Percentiles rank a stretch among this genome's conserved stretches.
These are phyloP conservation scores for Anorthoa munda DNA, from an alignment of 2,888 invertebrate species.

Conservation along the genomic window DNA sequence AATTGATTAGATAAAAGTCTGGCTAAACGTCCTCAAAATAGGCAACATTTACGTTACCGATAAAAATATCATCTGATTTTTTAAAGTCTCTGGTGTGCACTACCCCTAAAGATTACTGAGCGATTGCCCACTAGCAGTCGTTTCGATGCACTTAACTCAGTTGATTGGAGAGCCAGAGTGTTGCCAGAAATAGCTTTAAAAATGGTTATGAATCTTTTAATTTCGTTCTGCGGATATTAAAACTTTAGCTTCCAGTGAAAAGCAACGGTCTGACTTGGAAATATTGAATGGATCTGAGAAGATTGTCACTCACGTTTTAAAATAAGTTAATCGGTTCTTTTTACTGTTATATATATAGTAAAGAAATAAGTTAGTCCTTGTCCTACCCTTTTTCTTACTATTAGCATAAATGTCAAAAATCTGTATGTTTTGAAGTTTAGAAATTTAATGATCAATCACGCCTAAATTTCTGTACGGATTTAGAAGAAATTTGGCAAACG, in stretches of 20 bases:
- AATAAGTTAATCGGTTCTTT: too few relatives aligned
- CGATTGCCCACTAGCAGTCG: slow-evolving; percentile 37
- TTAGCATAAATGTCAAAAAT: too few relatives aligned
- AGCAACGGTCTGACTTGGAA: background rate
- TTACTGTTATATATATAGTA: too few relatives aligned
- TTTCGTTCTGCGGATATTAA: slow-evolving; percentile 42
- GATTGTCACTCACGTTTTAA: background rate
- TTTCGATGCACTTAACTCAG: slow-evolving; percentile 38
- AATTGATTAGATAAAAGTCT: too few relatives aligned
- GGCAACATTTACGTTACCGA: too few relatives aligned
- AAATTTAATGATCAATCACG: too few relatives aligned
- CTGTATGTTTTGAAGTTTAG: too few relatives aligned
- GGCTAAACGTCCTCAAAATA: too few relatives aligned
- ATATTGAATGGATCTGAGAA: slow-evolving; percentile 10
- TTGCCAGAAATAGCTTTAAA: slow-evolving; percentile 34
- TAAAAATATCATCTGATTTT: background rate
- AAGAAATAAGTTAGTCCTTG: too few relatives aligned
- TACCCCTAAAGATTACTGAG: slow-evolving; percentile 16
- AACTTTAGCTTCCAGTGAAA: slow-evolving; percentile 2
- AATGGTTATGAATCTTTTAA: slow-evolving; percentile 33
- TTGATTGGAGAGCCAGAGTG: slow-evolving; percentile 28
- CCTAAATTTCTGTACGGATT: too few relatives aligned
- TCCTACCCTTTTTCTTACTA: too few relatives aligned
- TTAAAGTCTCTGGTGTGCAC: background rate
- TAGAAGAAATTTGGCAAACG: too few relatives aligned